Percentiles rank a stretch among this genome's conserved stretches.
Evolutionary conservation across 2,797 vertebrate genomes (phyloP).

Genomic region (Sebastes minor): DNA sequence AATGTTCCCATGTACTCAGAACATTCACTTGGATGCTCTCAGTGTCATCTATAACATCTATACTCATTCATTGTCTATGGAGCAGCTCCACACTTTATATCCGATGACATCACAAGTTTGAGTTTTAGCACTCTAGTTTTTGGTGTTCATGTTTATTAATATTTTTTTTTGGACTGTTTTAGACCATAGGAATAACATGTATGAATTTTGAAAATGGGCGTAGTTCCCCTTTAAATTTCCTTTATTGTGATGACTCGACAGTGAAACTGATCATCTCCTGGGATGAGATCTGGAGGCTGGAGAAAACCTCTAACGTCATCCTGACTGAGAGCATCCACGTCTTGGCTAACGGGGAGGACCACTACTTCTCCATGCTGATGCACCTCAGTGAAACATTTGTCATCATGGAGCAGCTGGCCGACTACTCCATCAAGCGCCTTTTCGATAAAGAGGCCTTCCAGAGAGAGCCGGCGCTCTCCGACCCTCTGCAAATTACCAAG

Average conservation of each 20-base stretch:
- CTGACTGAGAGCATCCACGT: constrained; percentile 95
- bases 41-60: no score
- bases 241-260: constrained; percentile 57
- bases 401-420: constrained; percentile 96
- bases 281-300: constrained; percentile 94
- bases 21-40: no score
- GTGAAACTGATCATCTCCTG: constrained; percentile 95
- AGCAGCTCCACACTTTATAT: no score
- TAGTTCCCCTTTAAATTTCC: background rate
- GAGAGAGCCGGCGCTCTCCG: constrained; percentile 86
- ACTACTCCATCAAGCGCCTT: constrained; percentile 91
- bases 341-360: constrained; percentile 88
- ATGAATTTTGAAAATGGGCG: no score
- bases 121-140: no score
- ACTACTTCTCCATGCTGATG: constrained; percentile 98
- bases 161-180: no score
- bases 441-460: constrained; percentile 97
- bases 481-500: constrained; percentile 94
- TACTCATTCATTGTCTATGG: no score
- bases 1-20: no score
- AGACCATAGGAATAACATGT: no score
- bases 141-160: no score
- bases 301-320: constrained; percentile 93
- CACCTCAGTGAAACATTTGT: constrained; percentile 94
- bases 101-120: no score